A percentile compares a stretch with the other conserved stretches of the same genome.
phyloP scores from a whole-genome alignment of 2,113 vertebrate species.

The Zosterops borbonicus region DNA sequence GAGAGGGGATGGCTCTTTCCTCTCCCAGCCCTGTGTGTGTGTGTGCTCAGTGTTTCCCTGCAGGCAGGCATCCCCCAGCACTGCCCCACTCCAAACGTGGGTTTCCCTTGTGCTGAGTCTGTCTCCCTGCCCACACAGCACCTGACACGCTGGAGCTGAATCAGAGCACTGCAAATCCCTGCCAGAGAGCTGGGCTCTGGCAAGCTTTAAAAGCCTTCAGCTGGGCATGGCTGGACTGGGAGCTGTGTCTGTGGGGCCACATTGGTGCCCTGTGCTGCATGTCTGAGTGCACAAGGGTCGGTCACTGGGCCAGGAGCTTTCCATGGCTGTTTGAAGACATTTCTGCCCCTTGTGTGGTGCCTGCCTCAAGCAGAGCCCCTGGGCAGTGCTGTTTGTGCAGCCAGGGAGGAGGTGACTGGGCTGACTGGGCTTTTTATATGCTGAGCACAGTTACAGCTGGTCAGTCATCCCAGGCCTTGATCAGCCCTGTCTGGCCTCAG shows the following conservation, averaged over 20 bases:
- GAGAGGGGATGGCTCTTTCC: not conserved
- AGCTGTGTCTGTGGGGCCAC: not conserved
- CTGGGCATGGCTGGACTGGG: not conserved
- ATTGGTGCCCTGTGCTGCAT: rapidly evolving
- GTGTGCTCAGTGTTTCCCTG: not conserved
- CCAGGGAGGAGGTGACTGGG: not conserved
- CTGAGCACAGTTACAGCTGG: not conserved
- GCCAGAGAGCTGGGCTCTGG: not conserved
- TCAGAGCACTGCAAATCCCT: not conserved
- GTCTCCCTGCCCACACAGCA: conserved; percentile 39
- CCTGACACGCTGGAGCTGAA: not conserved
- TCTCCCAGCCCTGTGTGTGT: not conserved
- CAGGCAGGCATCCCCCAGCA: not conserved
- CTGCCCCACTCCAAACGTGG: not conserved
- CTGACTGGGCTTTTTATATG: not conserved
- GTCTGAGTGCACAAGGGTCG: not conserved
- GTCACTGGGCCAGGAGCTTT: not conserved
- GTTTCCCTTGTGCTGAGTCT: not conserved
- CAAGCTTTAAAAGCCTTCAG: not conserved
- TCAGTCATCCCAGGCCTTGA: not conserved
- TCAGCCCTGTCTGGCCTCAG: not conserved
- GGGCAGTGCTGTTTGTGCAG: not conserved
- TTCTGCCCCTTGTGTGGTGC: rapidly evolving
- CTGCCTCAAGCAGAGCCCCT: not conserved
- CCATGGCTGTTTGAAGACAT: not conserved